These are phyloP conservation scores for Drosophila lini DNA, from an alignment of 1,140 invertebrate species.

Conservation along the genomic window DNA sequence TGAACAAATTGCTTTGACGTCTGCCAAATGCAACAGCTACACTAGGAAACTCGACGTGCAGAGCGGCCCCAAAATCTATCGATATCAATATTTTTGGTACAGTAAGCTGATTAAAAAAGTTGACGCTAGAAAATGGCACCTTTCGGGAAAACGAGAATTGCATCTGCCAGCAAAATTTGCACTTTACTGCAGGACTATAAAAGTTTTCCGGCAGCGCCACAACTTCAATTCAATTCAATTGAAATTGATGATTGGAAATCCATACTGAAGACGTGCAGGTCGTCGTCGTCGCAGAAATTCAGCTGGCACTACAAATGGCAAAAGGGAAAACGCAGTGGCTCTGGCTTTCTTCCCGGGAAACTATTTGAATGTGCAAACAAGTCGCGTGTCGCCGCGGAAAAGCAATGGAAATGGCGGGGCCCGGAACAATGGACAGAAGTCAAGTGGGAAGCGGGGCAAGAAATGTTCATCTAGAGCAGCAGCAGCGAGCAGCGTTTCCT, in stretches of 20 bases:
- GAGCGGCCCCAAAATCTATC: slow-evolving; percentile 4
- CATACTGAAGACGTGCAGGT: slow-evolving; percentile 23
- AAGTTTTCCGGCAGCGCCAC: slow-evolving; percentile 34
- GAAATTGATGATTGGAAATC: slow-evolving; percentile 72
- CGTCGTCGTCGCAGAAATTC: not conserved
- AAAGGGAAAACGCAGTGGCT: slow-evolving; percentile 18
- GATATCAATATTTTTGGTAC: slow-evolving; percentile 18
- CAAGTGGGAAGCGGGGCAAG: slow-evolving; percentile 45
- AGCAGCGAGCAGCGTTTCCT: slow-evolving; percentile 31
- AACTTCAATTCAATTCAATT: slow-evolving; percentile 48
- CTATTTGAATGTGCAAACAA: slow-evolving; percentile 32
- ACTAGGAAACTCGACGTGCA: not conserved
- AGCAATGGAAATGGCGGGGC: slow-evolving; percentile 25
- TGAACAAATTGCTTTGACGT: slow-evolving; percentile 10
- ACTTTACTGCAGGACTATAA: slow-evolving; percentile 25
- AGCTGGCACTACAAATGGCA: slow-evolving; percentile 14
- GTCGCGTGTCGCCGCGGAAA: slow-evolving; percentile 30
- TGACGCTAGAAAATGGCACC: not conserved
- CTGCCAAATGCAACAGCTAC: not conserved
- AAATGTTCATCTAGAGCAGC: slow-evolving; percentile 45
- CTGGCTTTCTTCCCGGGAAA: not conserved
- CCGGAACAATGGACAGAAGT: slow-evolving; percentile 17
- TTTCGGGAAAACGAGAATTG: slow-evolving; percentile 9
- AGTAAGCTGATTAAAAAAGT: slow-evolving; percentile 15
- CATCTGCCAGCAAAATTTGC: slow-evolving; percentile 42